Evolutionary conservation across 2,888 invertebrate genomes (phyloP), one percentile per base, ranked within the genome.

Genomic region (Synanthedon myopaeformis): DNA sequence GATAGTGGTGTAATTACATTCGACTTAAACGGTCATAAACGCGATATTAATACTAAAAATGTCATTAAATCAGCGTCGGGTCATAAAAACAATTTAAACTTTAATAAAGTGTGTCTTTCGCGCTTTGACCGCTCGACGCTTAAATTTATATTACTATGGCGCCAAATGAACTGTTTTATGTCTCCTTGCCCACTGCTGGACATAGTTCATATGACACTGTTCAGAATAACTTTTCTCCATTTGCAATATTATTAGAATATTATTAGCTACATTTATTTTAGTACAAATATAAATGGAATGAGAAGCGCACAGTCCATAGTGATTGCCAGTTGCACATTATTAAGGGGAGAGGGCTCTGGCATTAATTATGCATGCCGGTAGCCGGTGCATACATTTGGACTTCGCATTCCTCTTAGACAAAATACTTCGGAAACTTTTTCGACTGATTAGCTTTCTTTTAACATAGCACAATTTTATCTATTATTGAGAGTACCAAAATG

Each of bases 341-440:
- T 45, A 45, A 14, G 17, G 14, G 42, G 12, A 35, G 8, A 52
- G 58, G 54, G 41, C 53, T 48, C 49, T 50, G 54, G 55, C 60
- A 60, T 62, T 56, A 62, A 65, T 64, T 59, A 67, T 64, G 66
- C 66, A 65, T 64, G 65, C 56, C 58, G 58, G 42, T 62, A 66
- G 65, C 56, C 58, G 58, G 45, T 62, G 67, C 64, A 63, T 61
- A 58, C 58, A 52, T 55, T 45, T 11, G 41, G 14, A 51, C 12
- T 51, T 35, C 10, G 35, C 35, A 35, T 35, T 35, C 35, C 35
- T 35, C 35, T 28, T 28, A 28, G 6, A 28, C 6, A 8, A 8
- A 28, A 28, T 8, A 28, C 28, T 28, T 2, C 28, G 6, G 28
- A 28, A 28, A 6, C 35, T 35, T 35, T 35, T 10, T 35, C 35